Evolutionary conservation across 2,797 vertebrate genomes (phyloP).

Genomic region (Sebastes cheni): DNA sequence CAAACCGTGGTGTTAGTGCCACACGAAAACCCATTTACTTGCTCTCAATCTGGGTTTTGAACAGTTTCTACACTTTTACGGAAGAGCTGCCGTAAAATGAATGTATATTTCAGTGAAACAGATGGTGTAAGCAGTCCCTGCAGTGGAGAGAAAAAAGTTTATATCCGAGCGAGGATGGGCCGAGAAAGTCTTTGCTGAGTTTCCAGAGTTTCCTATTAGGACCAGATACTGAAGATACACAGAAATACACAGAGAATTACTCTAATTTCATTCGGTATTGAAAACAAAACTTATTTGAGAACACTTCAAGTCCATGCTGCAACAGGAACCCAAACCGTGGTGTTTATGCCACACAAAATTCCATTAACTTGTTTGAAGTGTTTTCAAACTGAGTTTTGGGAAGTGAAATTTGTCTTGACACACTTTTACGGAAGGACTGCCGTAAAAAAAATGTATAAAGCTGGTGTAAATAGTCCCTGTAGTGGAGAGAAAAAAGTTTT

Average conservation of each 20-base stretch:
- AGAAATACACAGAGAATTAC: not conserved
- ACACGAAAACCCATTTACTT: not conserved
- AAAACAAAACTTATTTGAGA: not conserved
- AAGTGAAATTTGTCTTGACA: not conserved
- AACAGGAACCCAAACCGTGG: not conserved
- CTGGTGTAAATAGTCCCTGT: constrained; percentile 36
- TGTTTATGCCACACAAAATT: not conserved
- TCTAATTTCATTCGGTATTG: not conserved
- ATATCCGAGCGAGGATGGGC: constrained; percentile 22
- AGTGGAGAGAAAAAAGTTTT: not conserved
- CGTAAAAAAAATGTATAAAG: constrained; percentile 40
- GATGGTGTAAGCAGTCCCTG: constrained; percentile 42
- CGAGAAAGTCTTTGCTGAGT: constrained; percentile 6
- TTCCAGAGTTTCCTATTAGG: no score
- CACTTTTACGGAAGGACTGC: constrained; percentile 22
- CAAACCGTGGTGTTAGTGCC: not conserved
- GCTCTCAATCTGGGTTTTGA: not conserved
- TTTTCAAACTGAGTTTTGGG: not conserved
- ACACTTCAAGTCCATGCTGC: not conserved
- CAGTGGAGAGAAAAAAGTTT: not conserved
- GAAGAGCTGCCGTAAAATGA: constrained; percentile 28
- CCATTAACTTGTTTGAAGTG: not conserved
- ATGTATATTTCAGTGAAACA: constrained; percentile 36
- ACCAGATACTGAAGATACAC: not conserved
- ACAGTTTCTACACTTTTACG: constrained; percentile 1